phyloP scores from a whole-genome alignment of 2,797 vertebrate genomes.

The Peromyscus melanophrys region DNA sequence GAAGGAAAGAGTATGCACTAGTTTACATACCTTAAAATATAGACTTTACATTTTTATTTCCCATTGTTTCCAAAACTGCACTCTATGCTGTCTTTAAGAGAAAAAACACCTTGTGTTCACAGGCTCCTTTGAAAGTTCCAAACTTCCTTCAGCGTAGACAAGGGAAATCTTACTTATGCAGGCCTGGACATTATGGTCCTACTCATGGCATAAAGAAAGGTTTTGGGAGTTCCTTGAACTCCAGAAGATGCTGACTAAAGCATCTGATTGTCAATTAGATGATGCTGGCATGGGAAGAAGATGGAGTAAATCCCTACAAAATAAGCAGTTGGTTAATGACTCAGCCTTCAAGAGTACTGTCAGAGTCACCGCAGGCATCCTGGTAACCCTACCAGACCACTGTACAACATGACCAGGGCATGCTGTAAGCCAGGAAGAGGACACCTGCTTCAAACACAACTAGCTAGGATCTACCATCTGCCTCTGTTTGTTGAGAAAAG shows the following conservation, averaged over 20 bases:
- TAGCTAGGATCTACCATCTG: not conserved
- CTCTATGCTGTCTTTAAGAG: not conserved
- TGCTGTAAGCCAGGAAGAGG: not conserved
- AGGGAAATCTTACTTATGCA: not conserved
- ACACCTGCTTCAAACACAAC: not conserved
- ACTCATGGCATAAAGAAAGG: slow-evolving; percentile 2
- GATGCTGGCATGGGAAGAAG: slow-evolving; percentile 55
- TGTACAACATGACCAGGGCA: not conserved
- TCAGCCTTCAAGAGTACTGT: slow-evolving; percentile 26
- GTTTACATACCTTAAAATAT: slow-evolving; percentile 14
- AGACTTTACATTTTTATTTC: not conserved
- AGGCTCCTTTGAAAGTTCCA: slow-evolving; percentile 7
- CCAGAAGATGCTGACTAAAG: slow-evolving; percentile 49
- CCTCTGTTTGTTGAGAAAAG: not conserved
- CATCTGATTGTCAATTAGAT: slow-evolving; percentile 60
- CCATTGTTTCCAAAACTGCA: slow-evolving; percentile 36
- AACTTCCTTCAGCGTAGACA: not conserved
- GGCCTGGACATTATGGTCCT: not conserved
- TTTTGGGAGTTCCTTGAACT: slow-evolving; percentile 40
- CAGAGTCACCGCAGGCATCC: not conserved
- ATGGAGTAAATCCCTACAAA: slow-evolving; percentile 60
- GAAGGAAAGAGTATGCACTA: not conserved
- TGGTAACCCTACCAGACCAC: not conserved
- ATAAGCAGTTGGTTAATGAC: slow-evolving; percentile 66
- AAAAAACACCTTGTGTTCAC: slow-evolving; percentile 33